Evolutionary conservation across 1,140 invertebrate species (phyloP).

Genomic region (Pararge aegeria): DNA sequence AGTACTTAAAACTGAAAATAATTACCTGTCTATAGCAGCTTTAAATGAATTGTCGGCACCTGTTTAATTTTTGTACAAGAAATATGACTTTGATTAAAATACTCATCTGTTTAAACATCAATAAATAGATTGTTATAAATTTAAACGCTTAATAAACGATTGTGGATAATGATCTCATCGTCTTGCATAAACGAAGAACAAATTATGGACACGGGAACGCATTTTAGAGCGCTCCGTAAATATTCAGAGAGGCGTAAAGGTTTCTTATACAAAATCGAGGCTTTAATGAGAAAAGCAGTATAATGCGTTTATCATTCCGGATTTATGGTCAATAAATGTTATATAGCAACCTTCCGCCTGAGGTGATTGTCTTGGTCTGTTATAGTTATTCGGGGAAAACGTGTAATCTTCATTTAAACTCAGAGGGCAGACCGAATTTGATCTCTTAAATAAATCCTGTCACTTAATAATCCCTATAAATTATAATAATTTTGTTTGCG

Average conservation of each 20-base stretch:
- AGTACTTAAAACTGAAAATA: not conserved
- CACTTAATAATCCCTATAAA: not conserved
- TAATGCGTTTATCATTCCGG: constrained; percentile 39
- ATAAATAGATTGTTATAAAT: constrained; percentile 24
- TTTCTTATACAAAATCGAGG: constrained; percentile 36
- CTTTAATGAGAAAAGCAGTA: constrained; percentile 42
- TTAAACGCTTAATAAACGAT: constrained; percentile 17
- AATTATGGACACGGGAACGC: constrained; percentile 20
- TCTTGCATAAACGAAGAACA: constrained; percentile 18
- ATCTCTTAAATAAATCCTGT: constrained; percentile 3
- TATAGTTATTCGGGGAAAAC: constrained; percentile 31
- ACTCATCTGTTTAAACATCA: constrained; percentile 18
- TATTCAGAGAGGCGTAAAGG: constrained; percentile 34
- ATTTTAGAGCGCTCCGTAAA: constrained; percentile 33
- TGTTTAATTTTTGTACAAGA: constrained; percentile 1
- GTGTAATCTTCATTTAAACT: constrained; percentile 22
- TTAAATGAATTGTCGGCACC: constrained; percentile 2
- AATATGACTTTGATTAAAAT: constrained; percentile 24
- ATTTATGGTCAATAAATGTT: constrained; percentile 45
- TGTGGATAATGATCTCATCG: constrained; percentile 19
- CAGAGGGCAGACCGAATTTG: constrained; percentile 10
- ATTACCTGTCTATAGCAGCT: constrained; percentile 3
- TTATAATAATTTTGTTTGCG: not conserved
- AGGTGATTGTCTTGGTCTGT: constrained; percentile 25
- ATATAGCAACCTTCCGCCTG: constrained; percentile 35